Base-by-base conservation (phyloP, 2,888 invertebrate genomes). In the Drosophila hamatofila region DNA sequence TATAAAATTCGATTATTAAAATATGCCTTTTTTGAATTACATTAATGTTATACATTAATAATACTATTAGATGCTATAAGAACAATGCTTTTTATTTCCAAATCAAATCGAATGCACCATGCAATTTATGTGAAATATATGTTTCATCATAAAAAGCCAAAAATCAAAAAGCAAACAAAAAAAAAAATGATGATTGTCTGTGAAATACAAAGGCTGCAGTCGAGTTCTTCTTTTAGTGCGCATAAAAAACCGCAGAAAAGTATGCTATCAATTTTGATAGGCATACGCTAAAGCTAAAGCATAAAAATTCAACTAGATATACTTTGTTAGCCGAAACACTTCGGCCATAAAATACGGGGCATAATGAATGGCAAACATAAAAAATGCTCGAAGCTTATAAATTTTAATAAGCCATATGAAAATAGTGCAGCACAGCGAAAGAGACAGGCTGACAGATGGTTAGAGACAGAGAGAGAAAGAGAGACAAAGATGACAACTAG, bases 211-310 rank as follows among this genome's bases (percentile, higher is more conserved):
- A 59, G 39, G 25, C 39, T 11, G 16, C n/a, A 27, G 25, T n/a
- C 3, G 25, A 35, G 18, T 11, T 9, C 44, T 23, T 48, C 57
- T 62, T 75, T 81, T 73, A 74, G 56, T 70, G 46, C 62, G 60
- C 61, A 64, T 63, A 72, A 72, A 72, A 59, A 55, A 42, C 55
- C 49, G n/a, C 63, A 51, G 58, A 56, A 65, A 66, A 71, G 65
- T 56, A 51, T 58, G 77, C 74, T 52, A 81, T 85, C 78, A 85
- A 83, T 55, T 76, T 83, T 81, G 75, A 83, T 83, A 83, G 86
- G 72, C 78, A 72, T 83, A 74, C 76, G 80, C 62, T 71, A 59
- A 78, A 65, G 48, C 48, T 4, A 65, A 44, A 44, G 27, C 37
- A 65, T 66, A 55, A 49, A 49, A 65, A 41, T 18, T 37, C 37